Base-by-base conservation (phyloP, 1,140 invertebrate species). In the Ephestia elutella region DNA sequence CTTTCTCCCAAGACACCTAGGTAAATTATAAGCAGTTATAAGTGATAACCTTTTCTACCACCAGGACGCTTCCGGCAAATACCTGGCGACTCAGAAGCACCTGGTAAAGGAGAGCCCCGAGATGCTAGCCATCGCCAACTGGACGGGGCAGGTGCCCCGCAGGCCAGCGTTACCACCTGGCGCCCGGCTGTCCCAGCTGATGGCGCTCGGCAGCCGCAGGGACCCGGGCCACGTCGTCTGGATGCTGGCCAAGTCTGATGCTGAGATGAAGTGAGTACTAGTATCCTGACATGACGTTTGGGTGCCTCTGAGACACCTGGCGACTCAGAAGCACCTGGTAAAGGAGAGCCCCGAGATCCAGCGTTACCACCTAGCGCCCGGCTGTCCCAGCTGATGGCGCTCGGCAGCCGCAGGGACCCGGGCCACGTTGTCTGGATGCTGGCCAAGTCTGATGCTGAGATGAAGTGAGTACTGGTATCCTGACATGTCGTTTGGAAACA, bases 281-380 rank as follows among this genome's bases (percentile, higher is more conserved):
- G n/a, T n/a, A n/a, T n/a, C n/a, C n/a, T n/a, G n/a, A n/a, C n/a
- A n/a, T n/a, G n/a, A n/a, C n/a, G n/a, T n/a, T 44, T 44, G 88
- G 88, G 89, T 60, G 86, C 88, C 51, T 87, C 87, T 13, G 88
- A 89, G 89, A 69, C 81, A 86, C 66, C 75, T 89, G 70, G 86
- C 88, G n/a, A 89, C 88, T 28, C 87, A 89, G 63, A 89, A 89
- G 61, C 78, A 89, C 19, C 87, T 94, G 54, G 91, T 95, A 13
- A 93, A 93, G 74, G 93, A 95, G 66, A 92, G 93, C 3, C 94
- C 94, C 0, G 94, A 95, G 72, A 91, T 95, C 94, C 94, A 0
- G 90, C 92, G 13, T 83, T 95, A 44, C 93, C 94, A 1, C 90
- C 89, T 0, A 90, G 91, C 0, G 92, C 93, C 49, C 89, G 90